Percentiles rank a stretch among this genome's conserved stretches.
phyloP scores from a whole-genome alignment of 35 echinoderm and acorn worm species.

The Anneissia japonica region DNA sequence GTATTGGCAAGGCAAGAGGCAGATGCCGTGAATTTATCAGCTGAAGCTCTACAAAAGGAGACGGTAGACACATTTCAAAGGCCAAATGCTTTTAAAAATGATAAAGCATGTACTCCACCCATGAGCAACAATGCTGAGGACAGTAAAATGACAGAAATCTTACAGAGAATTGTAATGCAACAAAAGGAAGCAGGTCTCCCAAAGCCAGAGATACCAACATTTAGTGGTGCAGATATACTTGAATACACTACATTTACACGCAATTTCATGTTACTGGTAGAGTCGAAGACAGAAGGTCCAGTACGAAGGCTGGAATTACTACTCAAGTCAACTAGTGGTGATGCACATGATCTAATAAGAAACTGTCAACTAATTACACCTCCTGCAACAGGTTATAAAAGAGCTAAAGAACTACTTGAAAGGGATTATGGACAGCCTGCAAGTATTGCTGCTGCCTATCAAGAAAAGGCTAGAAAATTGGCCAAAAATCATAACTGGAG shows the following conservation, averaged over 20 bases:
- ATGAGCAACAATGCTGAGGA: no score
- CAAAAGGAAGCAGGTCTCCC: slow-evolving; percentile 34
- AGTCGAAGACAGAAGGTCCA: slow-evolving; percentile 11
- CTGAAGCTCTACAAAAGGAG: no score
- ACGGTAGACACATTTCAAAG: no score
- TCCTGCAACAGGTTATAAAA: not conserved
- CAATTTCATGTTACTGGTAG: slow-evolving; percentile 48
- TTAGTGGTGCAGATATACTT: slow-evolving; percentile 34
- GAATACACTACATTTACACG: slow-evolving; percentile 35
- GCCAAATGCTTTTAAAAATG: no score
- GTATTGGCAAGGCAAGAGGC: no score
- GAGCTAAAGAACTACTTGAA: slow-evolving; percentile 15
- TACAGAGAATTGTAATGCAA: slow-evolving; percentile 24
- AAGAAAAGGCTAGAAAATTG: slow-evolving; percentile 34
- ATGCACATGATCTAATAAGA: slow-evolving; percentile 36
- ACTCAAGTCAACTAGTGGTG: slow-evolving; percentile 35
- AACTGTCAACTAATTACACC: slow-evolving; percentile 25
- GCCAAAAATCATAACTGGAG: slow-evolving; percentile 7
- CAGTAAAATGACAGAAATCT: not conserved
- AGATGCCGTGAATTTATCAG: no score
- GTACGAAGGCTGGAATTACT: slow-evolving; percentile 22
- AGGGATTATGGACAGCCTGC: slow-evolving; percentile 39
- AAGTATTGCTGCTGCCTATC: slow-evolving; percentile 24
- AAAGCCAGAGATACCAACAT: slow-evolving; percentile 7
- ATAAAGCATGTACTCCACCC: no score